Percentiles rank a stretch among this genome's conserved stretches.
Evolutionary conservation across 2,113 vertebrate species (phyloP).

Genomic region (Poicephalus gulielmi): DNA sequence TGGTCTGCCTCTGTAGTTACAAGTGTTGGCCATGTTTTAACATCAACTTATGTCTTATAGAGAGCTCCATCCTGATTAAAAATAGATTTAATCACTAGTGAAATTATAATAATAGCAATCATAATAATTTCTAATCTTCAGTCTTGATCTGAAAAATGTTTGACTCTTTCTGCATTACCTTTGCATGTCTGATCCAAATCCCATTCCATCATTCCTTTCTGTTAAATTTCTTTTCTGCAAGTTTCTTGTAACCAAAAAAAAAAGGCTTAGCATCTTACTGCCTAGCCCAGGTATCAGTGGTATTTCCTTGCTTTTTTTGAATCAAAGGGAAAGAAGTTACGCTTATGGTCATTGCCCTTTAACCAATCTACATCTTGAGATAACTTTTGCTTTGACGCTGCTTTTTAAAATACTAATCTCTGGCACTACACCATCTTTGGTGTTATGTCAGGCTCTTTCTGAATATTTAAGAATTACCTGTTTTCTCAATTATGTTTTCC

Average conservation of each 20-base stretch:
- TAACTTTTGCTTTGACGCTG: not conserved
- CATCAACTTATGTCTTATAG: not conserved
- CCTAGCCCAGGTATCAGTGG: not conserved
- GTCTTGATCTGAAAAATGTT: not conserved
- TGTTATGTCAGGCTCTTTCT: not conserved
- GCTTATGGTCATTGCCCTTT: not conserved
- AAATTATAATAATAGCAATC: not conserved
- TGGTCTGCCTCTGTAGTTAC: not conserved
- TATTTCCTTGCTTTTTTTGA: not conserved
- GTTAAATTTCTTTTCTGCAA: not conserved
- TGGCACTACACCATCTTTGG: not conserved
- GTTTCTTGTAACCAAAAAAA: not conserved
- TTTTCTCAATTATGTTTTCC: not conserved
- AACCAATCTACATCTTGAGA: not conserved
- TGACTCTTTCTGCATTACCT: not conserved
- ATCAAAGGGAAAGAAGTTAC: not conserved
- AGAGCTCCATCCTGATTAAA: not conserved
- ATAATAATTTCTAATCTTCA: not conserved
- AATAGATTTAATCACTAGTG: not conserved
- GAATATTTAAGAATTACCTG: not conserved
- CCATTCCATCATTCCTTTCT: not conserved
- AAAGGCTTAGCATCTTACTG: too few relatives aligned
- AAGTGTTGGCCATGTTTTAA: not conserved
- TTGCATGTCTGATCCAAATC: not conserved
- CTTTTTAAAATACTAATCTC: not conserved